phyloP scores from a whole-genome alignment of 2,797 vertebrate genomes.

The Chrysolophus pictus region DNA sequence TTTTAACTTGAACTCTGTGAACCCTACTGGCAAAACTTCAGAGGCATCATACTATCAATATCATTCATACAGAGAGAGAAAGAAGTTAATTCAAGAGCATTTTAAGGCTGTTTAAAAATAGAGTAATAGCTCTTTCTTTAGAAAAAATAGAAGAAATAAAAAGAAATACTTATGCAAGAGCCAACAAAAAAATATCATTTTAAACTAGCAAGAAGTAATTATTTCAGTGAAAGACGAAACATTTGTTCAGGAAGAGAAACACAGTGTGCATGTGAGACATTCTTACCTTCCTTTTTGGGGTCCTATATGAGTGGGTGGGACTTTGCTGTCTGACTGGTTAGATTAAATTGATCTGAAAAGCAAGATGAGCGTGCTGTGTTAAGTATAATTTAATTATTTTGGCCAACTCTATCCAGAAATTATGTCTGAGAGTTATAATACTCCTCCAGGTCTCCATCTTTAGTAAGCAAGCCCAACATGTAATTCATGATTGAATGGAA shows the following conservation, averaged over 20 bases:
- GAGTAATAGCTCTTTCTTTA: not conserved
- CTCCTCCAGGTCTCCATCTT: not conserved
- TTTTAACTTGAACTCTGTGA: constrained; percentile 37
- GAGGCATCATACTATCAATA: constrained; percentile 25
- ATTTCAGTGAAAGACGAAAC: not conserved
- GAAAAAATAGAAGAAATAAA: not conserved
- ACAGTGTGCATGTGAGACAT: not conserved
- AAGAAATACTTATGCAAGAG: not conserved
- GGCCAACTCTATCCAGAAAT: not conserved
- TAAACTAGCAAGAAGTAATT: not conserved
- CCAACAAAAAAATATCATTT: not conserved
- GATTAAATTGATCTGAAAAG: constrained; percentile 10
- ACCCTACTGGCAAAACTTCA: constrained; percentile 53
- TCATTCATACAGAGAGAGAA: constrained; percentile 6
- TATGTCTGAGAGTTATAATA: not conserved
- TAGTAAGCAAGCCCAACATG: not conserved
- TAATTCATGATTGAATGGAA: not conserved
- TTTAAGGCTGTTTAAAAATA: not conserved
- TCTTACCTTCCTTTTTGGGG: not conserved
- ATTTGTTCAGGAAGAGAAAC: not conserved
- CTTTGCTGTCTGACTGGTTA: not conserved
- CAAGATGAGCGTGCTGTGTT: not conserved
- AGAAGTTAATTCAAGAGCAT: not conserved
- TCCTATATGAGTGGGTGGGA: not conserved
- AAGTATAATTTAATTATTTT: constrained; percentile 13